A percentile compares a stretch with the other conserved stretches of the same genome.
Evolutionary conservation across 2,113 vertebrate species (phyloP).

Genomic region (Todiramphus chloris): DNA sequence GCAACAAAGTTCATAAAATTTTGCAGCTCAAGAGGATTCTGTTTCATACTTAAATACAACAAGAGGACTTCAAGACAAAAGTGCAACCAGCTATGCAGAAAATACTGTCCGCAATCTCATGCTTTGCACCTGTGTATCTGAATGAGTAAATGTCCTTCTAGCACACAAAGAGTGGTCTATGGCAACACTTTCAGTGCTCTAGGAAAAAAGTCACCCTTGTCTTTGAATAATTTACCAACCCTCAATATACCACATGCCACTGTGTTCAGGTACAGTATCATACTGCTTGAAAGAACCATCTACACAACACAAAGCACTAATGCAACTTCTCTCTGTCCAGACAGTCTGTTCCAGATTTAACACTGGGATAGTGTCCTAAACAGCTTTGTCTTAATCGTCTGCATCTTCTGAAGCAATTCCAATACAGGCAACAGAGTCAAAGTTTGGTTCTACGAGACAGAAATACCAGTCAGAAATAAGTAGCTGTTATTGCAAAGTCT

Average conservation of each 20-base stretch:
- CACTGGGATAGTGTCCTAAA: neutral
- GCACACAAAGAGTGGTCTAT: neutral
- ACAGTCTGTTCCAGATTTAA: neutral
- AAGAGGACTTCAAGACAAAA: neutral
- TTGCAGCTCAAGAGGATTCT: neutral
- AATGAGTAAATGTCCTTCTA: neutral
- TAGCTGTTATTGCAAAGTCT: neutral
- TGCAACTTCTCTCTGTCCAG: neutral
- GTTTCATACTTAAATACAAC: neutral
- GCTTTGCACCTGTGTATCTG: neutral
- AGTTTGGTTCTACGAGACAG: neutral
- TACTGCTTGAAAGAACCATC: neutral
- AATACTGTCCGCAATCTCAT: neutral
- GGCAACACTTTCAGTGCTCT: neutral
- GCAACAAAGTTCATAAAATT: neutral
- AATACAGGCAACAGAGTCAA: neutral
- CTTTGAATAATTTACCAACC: neutral
- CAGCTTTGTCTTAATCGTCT: neutral
- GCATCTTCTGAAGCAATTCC: neutral
- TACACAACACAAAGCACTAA: neutral
- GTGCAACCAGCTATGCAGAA: neutral
- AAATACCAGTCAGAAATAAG: neutral
- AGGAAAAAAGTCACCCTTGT: neutral
- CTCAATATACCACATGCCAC: fast-evolving
- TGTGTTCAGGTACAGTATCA: neutral